These are phyloP conservation scores for Carcharodon carcharias DNA, from an alignment of 2,797 vertebrate genomes.

Conservation along the genomic window DNA sequence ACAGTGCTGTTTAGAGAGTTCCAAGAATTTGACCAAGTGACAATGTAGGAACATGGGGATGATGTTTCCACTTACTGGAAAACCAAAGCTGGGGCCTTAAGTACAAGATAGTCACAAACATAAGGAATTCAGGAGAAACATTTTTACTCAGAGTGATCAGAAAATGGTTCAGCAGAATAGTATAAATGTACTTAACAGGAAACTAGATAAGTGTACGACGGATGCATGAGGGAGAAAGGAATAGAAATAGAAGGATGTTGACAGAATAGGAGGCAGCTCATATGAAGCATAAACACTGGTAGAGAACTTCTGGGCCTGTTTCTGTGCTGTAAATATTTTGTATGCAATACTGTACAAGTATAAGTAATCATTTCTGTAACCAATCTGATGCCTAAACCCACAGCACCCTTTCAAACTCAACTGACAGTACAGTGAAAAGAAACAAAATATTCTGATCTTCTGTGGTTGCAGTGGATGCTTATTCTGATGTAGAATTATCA, in stretches of 20 bases:
- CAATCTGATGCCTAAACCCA: not conserved
- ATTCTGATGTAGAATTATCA: not conserved
- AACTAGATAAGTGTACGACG: not conserved
- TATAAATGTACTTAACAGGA: not conserved
- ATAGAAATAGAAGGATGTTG: not conserved
- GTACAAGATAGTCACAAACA: not conserved
- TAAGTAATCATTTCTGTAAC: not conserved
- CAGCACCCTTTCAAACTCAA: not conserved
- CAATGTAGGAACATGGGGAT: not conserved
- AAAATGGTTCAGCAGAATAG: not conserved
- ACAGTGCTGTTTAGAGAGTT: not conserved
- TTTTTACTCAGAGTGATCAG: not conserved
- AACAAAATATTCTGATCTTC: not conserved
- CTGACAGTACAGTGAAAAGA: not conserved
- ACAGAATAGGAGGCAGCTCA: not conserved
- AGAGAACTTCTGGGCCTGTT: not conserved
- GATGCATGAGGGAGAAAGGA: not conserved
- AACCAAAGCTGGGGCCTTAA: not conserved
- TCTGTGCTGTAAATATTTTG: not conserved
- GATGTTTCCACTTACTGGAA: not conserved
- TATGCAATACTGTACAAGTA: not conserved
- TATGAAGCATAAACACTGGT: not conserved
- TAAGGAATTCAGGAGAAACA: not conserved
- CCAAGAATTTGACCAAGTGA: not conserved
- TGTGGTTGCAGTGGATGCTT: not conserved